phyloP scores from a whole-genome alignment of 1,140 invertebrate species.

The Hypothenemus hampei region DNA sequence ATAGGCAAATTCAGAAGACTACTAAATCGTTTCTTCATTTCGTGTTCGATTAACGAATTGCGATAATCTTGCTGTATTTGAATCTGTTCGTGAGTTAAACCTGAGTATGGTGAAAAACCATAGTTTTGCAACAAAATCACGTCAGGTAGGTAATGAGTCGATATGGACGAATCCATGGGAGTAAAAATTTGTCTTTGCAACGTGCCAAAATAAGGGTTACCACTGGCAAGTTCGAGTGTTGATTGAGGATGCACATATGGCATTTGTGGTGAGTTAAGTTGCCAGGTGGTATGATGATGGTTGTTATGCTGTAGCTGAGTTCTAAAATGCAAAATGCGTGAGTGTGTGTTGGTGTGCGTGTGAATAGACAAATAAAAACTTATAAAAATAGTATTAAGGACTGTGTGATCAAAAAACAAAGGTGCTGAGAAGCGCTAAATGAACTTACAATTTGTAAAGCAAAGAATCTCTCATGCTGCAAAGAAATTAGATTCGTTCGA shows the following conservation, averaged over 20 bases:
- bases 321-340: conserved; percentile 33
- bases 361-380: no score
- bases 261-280: conserved; percentile 25
- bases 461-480: conserved; percentile 25
- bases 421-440: no score
- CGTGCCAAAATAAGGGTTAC: conserved; percentile 38
- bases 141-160: conserved; percentile 32
- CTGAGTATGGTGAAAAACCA: conserved; percentile 15
- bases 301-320: conserved; percentile 32
- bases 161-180: conserved; percentile 1
- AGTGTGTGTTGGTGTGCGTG: neutral
- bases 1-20: conserved; percentile 32
- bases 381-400: no score
- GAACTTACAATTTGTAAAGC: conserved; percentile 27
- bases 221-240: conserved; percentile 13
- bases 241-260: conserved; percentile 15
- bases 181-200: conserved; percentile 18
- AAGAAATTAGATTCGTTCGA: conserved; percentile 12
- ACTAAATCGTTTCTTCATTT: conserved; percentile 33
- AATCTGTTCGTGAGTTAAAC: conserved; percentile 4
- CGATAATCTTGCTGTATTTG: conserved; percentile 25
- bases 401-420: no score
- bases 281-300: conserved; percentile 15
- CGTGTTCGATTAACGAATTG: conserved; percentile 30
- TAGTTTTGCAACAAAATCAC: conserved; percentile 37